These are phyloP conservation scores for Bostrychus sinensis DNA, from an alignment of 2,113 vertebrate species.

Conservation along the genomic window DNA sequence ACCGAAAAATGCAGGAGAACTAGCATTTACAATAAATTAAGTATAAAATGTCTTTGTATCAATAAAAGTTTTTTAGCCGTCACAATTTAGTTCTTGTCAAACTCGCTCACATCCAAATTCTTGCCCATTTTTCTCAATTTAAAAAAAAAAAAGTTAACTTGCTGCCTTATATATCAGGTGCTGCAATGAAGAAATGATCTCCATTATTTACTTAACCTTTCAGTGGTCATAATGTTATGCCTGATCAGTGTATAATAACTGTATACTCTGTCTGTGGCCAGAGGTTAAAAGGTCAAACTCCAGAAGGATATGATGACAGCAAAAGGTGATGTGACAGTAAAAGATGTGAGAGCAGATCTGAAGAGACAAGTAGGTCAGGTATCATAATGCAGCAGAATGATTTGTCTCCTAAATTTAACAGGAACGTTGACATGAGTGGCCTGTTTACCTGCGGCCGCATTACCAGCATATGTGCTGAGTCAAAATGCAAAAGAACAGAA, in stretches of 20 bases:
- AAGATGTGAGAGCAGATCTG: background rate
- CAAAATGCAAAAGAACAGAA: background rate
- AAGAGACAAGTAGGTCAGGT: slow-evolving; percentile 1
- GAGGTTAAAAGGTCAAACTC: background rate
- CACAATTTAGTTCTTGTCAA: too few species aligned
- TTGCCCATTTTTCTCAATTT: too few species aligned
- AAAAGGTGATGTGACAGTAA: background rate
- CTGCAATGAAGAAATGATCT: too few species aligned
- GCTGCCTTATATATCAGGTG: too few species aligned
- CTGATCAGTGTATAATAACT: background rate
- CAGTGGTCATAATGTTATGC: background rate
- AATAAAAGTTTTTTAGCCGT: too few species aligned
- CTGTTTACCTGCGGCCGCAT: slow-evolving; percentile 1
- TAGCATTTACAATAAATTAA: too few species aligned
- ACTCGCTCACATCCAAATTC: too few species aligned
- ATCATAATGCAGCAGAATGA: background rate
- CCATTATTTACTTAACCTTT: too few species aligned
- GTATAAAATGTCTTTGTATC: too few species aligned
- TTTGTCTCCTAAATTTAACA: background rate
- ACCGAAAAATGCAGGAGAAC: too few species aligned
- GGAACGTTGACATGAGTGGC: background rate
- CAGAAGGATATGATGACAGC: background rate
- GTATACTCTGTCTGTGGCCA: background rate
- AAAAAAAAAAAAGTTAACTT: too few species aligned
- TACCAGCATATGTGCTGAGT: slow-evolving; percentile 1